These are phyloP conservation scores for Atta colombica DNA, from an alignment of 1,140 invertebrate species.

Conservation along the genomic window DNA sequence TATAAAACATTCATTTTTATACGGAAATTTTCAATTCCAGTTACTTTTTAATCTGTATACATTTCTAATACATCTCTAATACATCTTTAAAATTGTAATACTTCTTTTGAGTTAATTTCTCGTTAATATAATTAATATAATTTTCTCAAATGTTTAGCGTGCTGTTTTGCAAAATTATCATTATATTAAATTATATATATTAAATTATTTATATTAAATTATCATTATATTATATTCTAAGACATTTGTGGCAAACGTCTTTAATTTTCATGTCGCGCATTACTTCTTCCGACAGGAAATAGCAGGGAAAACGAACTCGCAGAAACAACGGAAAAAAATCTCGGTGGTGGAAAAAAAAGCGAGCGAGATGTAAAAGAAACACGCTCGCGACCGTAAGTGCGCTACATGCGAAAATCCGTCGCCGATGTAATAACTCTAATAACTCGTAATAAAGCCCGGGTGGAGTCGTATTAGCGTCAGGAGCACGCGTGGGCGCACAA, in stretches of 20 bases:
- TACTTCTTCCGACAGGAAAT: not conserved
- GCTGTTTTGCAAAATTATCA: not conserved
- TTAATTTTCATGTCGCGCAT: not conserved
- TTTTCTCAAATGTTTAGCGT: not conserved
- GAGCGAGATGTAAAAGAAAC: slow-evolving; percentile 42
- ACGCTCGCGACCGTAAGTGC: slow-evolving; percentile 27
- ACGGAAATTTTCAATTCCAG: no score
- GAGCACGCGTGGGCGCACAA: slow-evolving; percentile 85
- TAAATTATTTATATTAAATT: no score
- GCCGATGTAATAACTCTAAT: slow-evolving; percentile 85
- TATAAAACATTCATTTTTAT: no score
- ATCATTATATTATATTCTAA: slow-evolving; percentile 2
- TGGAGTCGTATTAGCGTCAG: slow-evolving; percentile 86
- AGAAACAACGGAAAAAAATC: not conserved
- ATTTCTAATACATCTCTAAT: no score
- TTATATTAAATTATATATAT: no score
- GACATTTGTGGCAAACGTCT: not conserved
- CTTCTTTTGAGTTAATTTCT: slow-evolving; percentile 10
- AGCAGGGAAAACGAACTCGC: not conserved
- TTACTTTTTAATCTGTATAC: no score
- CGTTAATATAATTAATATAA: not conserved
- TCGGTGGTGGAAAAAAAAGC: not conserved
- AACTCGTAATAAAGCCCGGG: slow-evolving; percentile 86
- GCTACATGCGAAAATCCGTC: slow-evolving; percentile 82
- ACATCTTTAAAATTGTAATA: not conserved